Evolutionary conservation across 2,797 vertebrate genomes (phyloP).

Genomic region (Aeoliscus strigatus): DNA sequence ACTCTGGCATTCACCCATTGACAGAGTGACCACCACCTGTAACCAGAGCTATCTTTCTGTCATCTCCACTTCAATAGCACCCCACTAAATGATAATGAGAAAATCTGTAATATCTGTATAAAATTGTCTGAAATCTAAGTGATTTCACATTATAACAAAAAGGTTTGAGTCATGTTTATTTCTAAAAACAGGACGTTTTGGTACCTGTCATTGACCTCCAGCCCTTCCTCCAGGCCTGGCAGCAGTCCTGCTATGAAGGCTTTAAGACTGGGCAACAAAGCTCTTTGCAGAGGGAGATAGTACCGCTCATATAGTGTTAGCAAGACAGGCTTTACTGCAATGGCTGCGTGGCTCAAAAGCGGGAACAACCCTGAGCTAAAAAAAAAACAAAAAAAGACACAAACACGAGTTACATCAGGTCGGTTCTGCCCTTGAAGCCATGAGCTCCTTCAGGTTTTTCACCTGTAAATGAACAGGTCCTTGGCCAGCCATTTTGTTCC

Average conservation of each 20-base stretch:
- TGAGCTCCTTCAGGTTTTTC: not conserved
- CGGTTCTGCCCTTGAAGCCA: constrained; percentile 3
- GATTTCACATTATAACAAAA: too few species aligned
- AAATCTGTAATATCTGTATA: too few species aligned
- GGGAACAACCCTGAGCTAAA: too few species aligned
- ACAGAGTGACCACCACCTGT: too few species aligned
- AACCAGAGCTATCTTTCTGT: too few species aligned
- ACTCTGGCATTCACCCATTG: too few species aligned
- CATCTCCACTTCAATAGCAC: too few species aligned
- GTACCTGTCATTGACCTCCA: constrained; percentile 94
- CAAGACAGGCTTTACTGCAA: constrained; percentile 91
- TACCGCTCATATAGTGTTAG: constrained; percentile 93
- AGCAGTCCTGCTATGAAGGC: constrained; percentile 91
- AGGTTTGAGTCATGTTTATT: not conserved
- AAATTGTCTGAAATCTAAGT: too few species aligned
- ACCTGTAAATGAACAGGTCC: constrained; percentile 98
- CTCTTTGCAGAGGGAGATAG: constrained; percentile 92
- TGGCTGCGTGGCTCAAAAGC: constrained; percentile 88
- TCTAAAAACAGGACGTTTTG: not conserved
- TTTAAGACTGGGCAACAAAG: constrained; percentile 92
- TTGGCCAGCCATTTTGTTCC: constrained; percentile 96
- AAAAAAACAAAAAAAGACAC: constrained; percentile 74
- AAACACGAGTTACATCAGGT: not conserved
- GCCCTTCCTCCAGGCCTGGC: constrained; percentile 93
- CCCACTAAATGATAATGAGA: too few species aligned